Base-by-base conservation (phyloP, 2,888 invertebrate species). In the Epirrita christyi region DNA sequence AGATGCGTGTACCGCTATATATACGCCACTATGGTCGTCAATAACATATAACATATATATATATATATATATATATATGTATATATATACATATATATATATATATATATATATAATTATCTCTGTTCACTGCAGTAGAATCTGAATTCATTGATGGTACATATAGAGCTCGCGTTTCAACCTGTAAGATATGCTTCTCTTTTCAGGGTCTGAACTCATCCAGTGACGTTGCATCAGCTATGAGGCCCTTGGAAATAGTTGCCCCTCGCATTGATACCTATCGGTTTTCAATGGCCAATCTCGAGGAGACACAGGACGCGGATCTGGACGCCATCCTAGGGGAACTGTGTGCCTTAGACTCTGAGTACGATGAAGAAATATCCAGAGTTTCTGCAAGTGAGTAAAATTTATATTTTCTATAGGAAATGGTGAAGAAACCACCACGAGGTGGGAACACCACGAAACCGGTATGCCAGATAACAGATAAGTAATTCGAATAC, bases 271-370 rank as follows among this genome's bases (percentile, higher is more conserved):
- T 97, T 74, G 97, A 97, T 90, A 95, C 96, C 61, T 97, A 98
- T 88, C 94, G 98, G 75, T 98, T 98, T 88, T 98, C 98, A 50
- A 98, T 98, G 97, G 98, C 98, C 48, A 98, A 98, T 86, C 93
- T 98, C 51, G 98, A 98, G 92, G 98, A 98, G 87, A 97, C 97
- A 15, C 98, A 98, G 81, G 98, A 99, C 88, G 97, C 98, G 48
- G 99, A 99, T 89, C 93, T 99, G 83, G 99, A 99, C 86, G 98
- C 98, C 55, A 98, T 99, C 73, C 94, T 99, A 59, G 98, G 98
- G 37, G 99, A 99, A 84, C 93, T 99, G 51, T 98, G 97, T 85
- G 97, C 98, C 49, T 93, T 99, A 70, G 99, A 98, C 86, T 92
- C 93, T 1, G 93, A 94, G 66, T 94, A 93, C 70, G 94, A 94